Evolutionary conservation across 2,888 invertebrate genomes (phyloP).

Genomic region (Cheilosia vernalis): DNA sequence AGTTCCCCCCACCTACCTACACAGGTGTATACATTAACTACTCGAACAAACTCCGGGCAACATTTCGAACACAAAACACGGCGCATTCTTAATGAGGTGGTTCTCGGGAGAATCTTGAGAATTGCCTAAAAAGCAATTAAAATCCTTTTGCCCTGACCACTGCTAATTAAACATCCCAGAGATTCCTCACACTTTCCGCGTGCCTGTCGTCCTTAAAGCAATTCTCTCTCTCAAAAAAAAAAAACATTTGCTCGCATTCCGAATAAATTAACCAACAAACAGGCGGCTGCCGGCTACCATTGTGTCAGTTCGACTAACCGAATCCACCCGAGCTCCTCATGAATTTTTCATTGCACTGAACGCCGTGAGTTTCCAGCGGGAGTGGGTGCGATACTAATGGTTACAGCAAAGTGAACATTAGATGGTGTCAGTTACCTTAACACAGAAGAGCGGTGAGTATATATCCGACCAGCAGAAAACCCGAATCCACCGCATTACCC

Average conservation of each 20-base stretch:
- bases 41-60: background rate
- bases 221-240: background rate
- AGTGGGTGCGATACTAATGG: conserved; percentile 22
- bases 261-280: conserved; percentile 36
- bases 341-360: conserved; percentile 36
- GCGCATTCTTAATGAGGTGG: background rate
- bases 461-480: conserved; percentile 63
- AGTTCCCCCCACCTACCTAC: background rate
- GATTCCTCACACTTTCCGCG: background rate
- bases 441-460: background rate
- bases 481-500: background rate
- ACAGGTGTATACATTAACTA: background rate
- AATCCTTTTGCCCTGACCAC: conserved; percentile 20
- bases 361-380: background rate
- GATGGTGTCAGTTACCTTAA: conserved; percentile 30
- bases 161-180: conserved; percentile 37
- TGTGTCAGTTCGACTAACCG: background rate
- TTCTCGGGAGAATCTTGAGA: background rate
- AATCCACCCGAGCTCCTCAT: conserved; percentile 11
- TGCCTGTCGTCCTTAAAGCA: background rate
- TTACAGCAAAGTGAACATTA: conserved; percentile 53
- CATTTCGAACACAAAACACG: background rate
- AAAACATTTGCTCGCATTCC: conserved; percentile 1
- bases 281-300: background rate
- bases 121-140: conserved; percentile 37